A percentile compares a stretch with the other conserved stretches of the same genome.
These are phyloP conservation scores for Excalfactoria chinensis DNA, from an alignment of 2,113 vertebrate species.

Conservation along the genomic window DNA sequence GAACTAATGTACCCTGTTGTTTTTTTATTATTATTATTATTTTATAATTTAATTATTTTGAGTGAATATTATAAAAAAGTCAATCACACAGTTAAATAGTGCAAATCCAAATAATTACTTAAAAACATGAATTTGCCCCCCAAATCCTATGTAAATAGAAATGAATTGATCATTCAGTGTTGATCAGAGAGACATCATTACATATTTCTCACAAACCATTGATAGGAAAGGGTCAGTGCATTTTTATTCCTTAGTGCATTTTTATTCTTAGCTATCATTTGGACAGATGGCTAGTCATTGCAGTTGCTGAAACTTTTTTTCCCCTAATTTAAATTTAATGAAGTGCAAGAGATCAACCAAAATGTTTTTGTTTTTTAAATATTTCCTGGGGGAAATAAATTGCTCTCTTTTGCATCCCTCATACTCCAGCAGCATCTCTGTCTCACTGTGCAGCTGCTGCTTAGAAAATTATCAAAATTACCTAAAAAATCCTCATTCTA, in stretches of 20 bases:
- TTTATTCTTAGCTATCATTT: conserved; percentile 34
- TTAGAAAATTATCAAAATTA: background rate
- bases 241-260: conserved; percentile 46
- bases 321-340: conserved; percentile 57
- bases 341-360: conserved; percentile 33
- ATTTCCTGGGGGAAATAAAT: conserved; percentile 22
- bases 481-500: background rate
- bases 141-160: conserved; percentile 29
- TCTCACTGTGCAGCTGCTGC: background rate
- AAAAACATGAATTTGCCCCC: background rate
- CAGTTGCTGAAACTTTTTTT: background rate
- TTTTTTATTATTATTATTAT: background rate
- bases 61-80: background rate
- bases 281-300: conserved; percentile 53
- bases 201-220: conserved; percentile 2
- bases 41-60: background rate
- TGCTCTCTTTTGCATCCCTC: background rate
- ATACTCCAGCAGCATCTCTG: background rate
- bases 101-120: conserved; percentile 13
- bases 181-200: background rate
- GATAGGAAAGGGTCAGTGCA: conserved; percentile 24
- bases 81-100: background rate
- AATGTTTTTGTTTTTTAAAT: background rate
- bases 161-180: conserved; percentile 2
- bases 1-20: background rate